Conservation (phyloP, 2,113 vertebrate species). For the Lepidothrix coronata region DNA sequence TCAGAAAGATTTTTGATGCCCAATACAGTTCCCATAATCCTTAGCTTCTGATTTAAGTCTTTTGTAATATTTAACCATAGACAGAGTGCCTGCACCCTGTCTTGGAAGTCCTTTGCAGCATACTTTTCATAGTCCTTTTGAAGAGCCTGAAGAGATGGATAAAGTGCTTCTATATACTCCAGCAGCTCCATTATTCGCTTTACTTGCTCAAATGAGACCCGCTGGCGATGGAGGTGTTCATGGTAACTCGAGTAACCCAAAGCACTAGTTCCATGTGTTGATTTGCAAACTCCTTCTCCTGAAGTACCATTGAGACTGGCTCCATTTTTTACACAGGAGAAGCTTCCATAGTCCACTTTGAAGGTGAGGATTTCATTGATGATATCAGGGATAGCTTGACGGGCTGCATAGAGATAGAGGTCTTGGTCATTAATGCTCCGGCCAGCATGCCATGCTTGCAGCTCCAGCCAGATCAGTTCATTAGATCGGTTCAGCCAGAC, state of each 20-base stretch:
- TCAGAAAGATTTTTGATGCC: conserved; percentile 91
- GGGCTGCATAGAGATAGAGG: conserved; percentile 92
- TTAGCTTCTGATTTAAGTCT: conserved; percentile 97
- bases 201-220: conserved; percentile 94
- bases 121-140: conserved; percentile 97
- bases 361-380: conserved; percentile 96
- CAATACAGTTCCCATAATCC: conserved; percentile 96
- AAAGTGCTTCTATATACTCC: conserved; percentile 96
- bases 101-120: conserved; percentile 94
- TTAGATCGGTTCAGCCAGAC: conserved; percentile 90
- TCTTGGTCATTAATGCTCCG: conserved; percentile 94
- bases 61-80: conserved; percentile 98
- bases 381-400: conserved; percentile 95
- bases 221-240: conserved; percentile 90
- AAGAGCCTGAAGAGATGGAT: conserved; percentile 94
- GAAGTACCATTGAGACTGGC: conserved; percentile 72
- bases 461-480: conserved; percentile 97
- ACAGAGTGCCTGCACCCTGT: conserved; percentile 98
- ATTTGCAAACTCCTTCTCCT: conserved; percentile 72
- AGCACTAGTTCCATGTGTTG: conserved; percentile 59
- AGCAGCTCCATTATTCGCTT: conserved; percentile 94
- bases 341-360: conserved; percentile 89
- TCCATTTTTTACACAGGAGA: conserved; percentile 68
- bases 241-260: conserved; percentile 78
- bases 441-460: conserved; percentile 97